These are phyloP conservation scores for Tragelaphus strepsiceros DNA, from an alignment of 2,113 vertebrate genomes.

Conservation along the genomic window DNA sequence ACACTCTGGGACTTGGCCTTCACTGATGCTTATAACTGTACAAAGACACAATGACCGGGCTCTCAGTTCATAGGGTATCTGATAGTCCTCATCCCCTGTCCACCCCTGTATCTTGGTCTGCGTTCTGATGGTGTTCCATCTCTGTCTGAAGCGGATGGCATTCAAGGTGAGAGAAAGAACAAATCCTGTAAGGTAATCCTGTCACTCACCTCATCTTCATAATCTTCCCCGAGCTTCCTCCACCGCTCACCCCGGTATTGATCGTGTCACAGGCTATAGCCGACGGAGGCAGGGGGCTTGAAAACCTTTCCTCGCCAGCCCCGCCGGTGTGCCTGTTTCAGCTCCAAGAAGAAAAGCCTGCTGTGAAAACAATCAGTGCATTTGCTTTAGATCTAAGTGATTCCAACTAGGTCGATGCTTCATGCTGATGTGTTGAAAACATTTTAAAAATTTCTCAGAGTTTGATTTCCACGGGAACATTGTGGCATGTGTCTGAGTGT, in stretches of 20 bases:
- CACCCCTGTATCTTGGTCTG: neutral
- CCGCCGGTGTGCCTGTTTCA: slow-evolving; percentile 77
- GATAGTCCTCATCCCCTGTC: neutral
- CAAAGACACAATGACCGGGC: neutral
- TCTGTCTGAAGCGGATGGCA: slow-evolving; percentile 69
- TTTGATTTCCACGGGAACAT: slow-evolving; percentile 82
- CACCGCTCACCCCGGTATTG: slow-evolving; percentile 82
- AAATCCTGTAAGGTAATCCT: slow-evolving; percentile 80
- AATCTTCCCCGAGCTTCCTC: slow-evolving; percentile 82
- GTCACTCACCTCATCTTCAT: slow-evolving; percentile 84
- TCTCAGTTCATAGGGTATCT: fast-evolving
- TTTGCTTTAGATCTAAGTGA: slow-evolving; percentile 91
- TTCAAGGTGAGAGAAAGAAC: slow-evolving; percentile 84
- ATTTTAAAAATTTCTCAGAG: slow-evolving; percentile 85
- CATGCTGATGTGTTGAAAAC: slow-evolving; percentile 89
- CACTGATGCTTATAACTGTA: neutral
- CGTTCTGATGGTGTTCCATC: slow-evolving; percentile 58
- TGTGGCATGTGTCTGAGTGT: slow-evolving; percentile 75
- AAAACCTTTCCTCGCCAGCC: slow-evolving; percentile 82
- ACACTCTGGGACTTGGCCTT: neutral
- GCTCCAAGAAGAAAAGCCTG: slow-evolving; percentile 83
- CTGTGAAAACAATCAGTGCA: slow-evolving; percentile 94
- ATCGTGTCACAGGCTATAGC: slow-evolving; percentile 84
- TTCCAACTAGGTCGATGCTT: slow-evolving; percentile 88
- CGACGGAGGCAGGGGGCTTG: slow-evolving; percentile 84